Evolutionary conservation across 2,888 invertebrate species (phyloP).

Genomic region (Euproctis similis): DNA sequence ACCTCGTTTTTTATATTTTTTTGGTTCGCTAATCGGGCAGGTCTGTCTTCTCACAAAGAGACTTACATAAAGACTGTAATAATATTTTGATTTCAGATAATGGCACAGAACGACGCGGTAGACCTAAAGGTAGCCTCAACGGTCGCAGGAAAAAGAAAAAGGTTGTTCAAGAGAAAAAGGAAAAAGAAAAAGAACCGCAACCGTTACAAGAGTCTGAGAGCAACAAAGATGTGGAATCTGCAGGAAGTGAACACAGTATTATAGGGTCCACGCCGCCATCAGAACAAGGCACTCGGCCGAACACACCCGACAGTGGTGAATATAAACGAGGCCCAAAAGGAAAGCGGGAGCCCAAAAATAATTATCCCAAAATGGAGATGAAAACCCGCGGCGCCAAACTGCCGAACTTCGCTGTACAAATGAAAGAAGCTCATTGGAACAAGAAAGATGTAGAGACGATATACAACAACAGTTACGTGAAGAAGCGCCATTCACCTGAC

Average conservation of each 20-base stretch:
- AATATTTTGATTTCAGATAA: conserved; percentile 36
- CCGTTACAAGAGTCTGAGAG: conserved; percentile 65
- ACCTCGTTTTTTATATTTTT: no score
- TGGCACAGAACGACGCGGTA: conserved; percentile 55
- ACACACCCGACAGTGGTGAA: conserved; percentile 51
- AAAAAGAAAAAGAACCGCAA: conserved; percentile 57
- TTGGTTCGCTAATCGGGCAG: no score
- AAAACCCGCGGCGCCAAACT: conserved; percentile 78
- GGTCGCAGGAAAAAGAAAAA: conserved; percentile 56
- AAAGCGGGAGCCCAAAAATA: conserved; percentile 38
- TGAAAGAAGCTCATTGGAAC: conserved; percentile 69
- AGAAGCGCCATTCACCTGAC: conserved; percentile 46
- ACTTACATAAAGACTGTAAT: no score
- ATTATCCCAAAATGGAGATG: conserved; percentile 61
- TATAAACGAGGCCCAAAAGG: conserved; percentile 36
- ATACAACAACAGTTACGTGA: conserved; percentile 53
- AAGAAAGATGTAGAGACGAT: conserved; percentile 64
- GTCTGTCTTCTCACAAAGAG: no score
- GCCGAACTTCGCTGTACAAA: conserved; percentile 76
- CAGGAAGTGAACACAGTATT: conserved; percentile 62
- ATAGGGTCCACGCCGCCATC: conserved; percentile 61
- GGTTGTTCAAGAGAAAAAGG: conserved; percentile 49
- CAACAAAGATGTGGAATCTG: conserved; percentile 65
- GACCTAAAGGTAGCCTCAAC: conserved; percentile 57
- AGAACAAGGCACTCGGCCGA: conserved; percentile 58